These are phyloP conservation scores for Cebidichthys violaceus DNA, from an alignment of 2,113 vertebrate genomes.

Conservation along the genomic window DNA sequence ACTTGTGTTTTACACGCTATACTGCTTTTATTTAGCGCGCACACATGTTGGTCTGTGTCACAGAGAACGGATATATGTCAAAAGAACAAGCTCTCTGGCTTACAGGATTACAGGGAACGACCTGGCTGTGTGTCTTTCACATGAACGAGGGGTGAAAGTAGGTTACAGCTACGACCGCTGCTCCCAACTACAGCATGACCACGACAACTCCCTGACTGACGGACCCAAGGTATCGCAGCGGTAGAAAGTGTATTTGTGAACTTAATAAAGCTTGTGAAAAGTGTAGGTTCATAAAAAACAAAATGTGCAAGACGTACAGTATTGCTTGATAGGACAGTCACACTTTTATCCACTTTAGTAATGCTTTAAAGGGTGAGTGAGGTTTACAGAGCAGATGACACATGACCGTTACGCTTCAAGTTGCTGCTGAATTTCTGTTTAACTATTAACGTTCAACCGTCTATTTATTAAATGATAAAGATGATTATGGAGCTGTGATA, in stretches of 20 bases:
- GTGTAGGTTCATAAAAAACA: background rate
- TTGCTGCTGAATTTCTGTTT: background rate
- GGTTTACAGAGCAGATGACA: background rate
- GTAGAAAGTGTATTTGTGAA: background rate
- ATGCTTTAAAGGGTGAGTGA: background rate
- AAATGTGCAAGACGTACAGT: background rate
- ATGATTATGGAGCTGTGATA: background rate
- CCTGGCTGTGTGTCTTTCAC: constrained; percentile 22
- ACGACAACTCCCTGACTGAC: background rate
- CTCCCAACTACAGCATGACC: background rate
- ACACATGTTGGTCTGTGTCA: background rate
- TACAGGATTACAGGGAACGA: constrained; percentile 34
- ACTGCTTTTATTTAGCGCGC: background rate
- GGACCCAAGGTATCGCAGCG: background rate
- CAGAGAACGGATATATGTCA: background rate
- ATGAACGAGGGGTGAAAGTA: constrained; percentile 17
- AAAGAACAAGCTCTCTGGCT: constrained; percentile 10
- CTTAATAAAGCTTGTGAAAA: background rate
- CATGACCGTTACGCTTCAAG: background rate
- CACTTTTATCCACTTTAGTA: background rate
- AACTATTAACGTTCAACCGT: background rate
- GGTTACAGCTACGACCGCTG: background rate
- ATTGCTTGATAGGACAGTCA: background rate
- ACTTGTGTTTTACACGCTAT: background rate
- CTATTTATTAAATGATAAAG: background rate